These are phyloP conservation scores for Rhabdophis nuchalis DNA, from an alignment of 2,797 vertebrate species.

Conservation along the genomic window DNA sequence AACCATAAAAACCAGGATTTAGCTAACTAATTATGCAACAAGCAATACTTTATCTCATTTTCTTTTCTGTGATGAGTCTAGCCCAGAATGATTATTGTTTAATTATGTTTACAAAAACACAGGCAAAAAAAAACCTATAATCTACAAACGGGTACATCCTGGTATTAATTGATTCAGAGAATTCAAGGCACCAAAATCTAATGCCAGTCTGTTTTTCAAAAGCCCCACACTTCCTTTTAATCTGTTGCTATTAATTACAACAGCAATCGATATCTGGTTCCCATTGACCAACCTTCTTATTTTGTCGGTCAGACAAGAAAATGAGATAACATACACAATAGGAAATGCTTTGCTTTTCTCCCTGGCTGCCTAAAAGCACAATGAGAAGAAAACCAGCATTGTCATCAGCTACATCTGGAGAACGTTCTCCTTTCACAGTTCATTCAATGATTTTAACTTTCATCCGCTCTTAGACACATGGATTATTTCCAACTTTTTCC, in stretches of 20 bases:
- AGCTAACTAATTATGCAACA: constrained; percentile 45
- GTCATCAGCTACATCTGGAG: neutral
- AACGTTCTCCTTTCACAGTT: neutral
- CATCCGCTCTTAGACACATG: neutral
- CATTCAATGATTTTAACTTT: neutral
- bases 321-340: constrained; percentile 19
- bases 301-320: constrained; percentile 32
- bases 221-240: neutral
- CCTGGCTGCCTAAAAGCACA: neutral
- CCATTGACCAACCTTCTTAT: constrained; percentile 33
- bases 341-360: neutral
- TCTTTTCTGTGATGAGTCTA: constrained; percentile 46
- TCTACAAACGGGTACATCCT: constrained; percentile 39
- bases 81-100: constrained; percentile 63
- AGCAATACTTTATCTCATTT: constrained; percentile 41
- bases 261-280: constrained; percentile 29
- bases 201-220: constrained; percentile 4
- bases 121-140: constrained; percentile 24
- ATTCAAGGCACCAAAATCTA: constrained; percentile 11
- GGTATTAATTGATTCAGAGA: constrained; percentile 35
- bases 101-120: constrained; percentile 56
- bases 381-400: neutral
- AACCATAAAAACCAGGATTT: constrained; percentile 48
- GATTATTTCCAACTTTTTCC: neutral
- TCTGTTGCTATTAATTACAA: constrained; percentile 29